Percentiles rank a stretch among this genome's conserved stretches.
These are phyloP conservation scores for Phyllotis vaccarum DNA, from an alignment of 2,797 vertebrate species.

Conservation along the genomic window DNA sequence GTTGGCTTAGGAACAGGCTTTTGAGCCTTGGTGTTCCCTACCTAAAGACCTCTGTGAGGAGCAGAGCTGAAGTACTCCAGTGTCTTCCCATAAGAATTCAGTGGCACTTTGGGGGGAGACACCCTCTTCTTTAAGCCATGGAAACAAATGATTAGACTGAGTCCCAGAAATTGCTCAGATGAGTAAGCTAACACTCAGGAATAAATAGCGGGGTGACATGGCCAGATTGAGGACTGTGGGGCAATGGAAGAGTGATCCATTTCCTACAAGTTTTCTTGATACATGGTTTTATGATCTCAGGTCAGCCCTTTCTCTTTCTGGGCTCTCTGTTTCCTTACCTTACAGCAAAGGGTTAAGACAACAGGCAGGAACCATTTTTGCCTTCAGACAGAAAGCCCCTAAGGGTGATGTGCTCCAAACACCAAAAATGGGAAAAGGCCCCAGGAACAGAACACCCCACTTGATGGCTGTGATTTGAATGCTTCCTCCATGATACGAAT, in stretches of 20 bases:
- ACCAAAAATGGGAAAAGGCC: neutral
- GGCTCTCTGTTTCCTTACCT: neutral
- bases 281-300: neutral
- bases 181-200: neutral
- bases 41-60: neutral
- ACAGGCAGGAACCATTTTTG: neutral
- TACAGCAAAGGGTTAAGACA: neutral
- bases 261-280: too few species aligned
- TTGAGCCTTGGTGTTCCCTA: neutral
- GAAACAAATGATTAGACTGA: neutral
- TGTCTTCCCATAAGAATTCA: neutral
- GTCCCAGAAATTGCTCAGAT: neutral
- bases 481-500: neutral
- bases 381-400: neutral
- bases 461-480: neutral
- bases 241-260: too few species aligned
- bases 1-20: neutral
- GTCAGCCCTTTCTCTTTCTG: neutral
- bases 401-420: neutral
- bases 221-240: too few species aligned
- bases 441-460: neutral
- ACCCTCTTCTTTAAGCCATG: neutral
- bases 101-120: neutral
- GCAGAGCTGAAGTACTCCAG: neutral
- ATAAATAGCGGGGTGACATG: neutral